Evolutionary conservation across 1,140 invertebrate genomes (phyloP), one percentile per base, ranked within the genome.

Genomic region (Drosophila nasuta): DNA sequence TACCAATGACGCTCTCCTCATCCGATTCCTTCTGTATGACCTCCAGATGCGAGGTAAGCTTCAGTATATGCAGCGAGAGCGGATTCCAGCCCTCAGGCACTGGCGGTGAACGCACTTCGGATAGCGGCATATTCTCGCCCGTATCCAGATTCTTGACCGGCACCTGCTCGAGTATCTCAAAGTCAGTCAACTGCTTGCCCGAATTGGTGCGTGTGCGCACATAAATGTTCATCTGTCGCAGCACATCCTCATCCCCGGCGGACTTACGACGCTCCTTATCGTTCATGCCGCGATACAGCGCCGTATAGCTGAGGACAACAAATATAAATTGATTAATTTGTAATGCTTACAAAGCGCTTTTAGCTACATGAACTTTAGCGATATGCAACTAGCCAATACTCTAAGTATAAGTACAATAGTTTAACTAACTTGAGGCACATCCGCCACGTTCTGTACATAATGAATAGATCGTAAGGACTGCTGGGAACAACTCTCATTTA

Each of bases 131-230:
- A 75, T 92, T 92, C 64, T 90, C 89, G 92, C 94, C 98, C 4
- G 98, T 99, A 93, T 99, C 98, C 75, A 99, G 93, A 93, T 99
- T 99, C 77, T 97, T 94, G 2, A 99, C 97, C 64, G 97, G 97
- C 68, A 98, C 96, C 94, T 97, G 96, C 91, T 98, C 97, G 57
- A 99, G 93, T 76, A 99, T 98, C 94, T 99, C 96, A 93, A 96
- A 95, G 93, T 97, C 97, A 10, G 96, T 96, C 30, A 97, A 93
- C 79, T 96, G 95, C 93, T 97, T 97, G 35, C 96, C 97, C 49
- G 96, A 97, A 91, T 97, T 96, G 8, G 96, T 97, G 69, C 96
- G 94, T 35, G 96, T 97, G 79, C 96, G 94, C 1, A 97, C 96
- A 91, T 95, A 95, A 93, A 96, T 95, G 79, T 96, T 96, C 59